Base-by-base conservation (phyloP, 2,113 vertebrate species). In the Pygoscelis antarcticus region DNA sequence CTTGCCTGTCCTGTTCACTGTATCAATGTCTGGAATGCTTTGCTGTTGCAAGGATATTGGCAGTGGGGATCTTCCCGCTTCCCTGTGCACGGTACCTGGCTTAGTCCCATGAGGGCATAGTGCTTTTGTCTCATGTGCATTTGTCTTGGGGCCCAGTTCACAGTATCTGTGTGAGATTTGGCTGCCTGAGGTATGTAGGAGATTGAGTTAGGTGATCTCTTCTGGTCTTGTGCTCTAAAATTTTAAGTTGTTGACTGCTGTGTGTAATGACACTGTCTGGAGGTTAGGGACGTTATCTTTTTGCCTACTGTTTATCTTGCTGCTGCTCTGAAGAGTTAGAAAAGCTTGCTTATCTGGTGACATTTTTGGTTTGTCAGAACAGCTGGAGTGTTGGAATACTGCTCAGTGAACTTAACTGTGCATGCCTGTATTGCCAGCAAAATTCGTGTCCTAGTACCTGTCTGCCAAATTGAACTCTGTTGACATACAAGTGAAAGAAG, bases 1-100 rank as follows among this genome's bases (percentile, higher is more conserved):
- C 16, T 58, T 70, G 10, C 30, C 23, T 57, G 17, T 27, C 17
- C 30, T 49, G 15, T 26, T 66, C 17, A 1, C 30, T 44, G 6
- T 34, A 5, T 40, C 17, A 11, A 2, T 25, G 54, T 40, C 82
- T 62, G 42, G 58, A 55, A 34, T 25, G 12, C 18, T 40, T 57
- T 57, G 58, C 47, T 51, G 7, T 32, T 86, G 58, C 76, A 42
- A 29, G 23, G 57, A 6, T 77, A 4, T 4, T 65, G 30, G 27
- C 27, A 34, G 26, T 40, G 58, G 22, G 16, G 7, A 36, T 71
- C 57, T 78, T 74, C 32, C 29, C 12, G 55, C 30, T 12, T 62
- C 20, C 21, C 13, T 51, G 25, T 49, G n/a, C 10, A 0, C 2
- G 1, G 6, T 30, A 16, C 15, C 9, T 52, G 34, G 9, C 16